Conservation (phyloP, 2,797 vertebrate species). For the Schizopygopsis malacanthus region DNA sequence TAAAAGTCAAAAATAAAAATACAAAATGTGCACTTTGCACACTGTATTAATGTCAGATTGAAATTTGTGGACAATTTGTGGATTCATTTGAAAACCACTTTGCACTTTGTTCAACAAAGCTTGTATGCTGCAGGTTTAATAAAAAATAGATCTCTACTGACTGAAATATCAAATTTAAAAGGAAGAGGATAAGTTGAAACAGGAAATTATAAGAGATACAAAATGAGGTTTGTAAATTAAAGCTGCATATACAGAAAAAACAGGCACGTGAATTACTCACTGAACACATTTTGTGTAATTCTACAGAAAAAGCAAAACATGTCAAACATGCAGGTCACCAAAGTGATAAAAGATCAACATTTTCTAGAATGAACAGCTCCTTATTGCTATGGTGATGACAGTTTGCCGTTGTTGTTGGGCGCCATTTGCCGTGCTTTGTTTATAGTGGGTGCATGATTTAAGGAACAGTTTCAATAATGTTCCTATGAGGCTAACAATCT, state of each 20-base stretch:
- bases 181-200: neutral
- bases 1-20: neutral
- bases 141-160: neutral
- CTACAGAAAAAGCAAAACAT: neutral
- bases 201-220: constrained; percentile 3
- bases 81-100: neutral
- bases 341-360: neutral
- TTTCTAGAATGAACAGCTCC: constrained; percentile 43
- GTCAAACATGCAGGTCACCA: neutral
- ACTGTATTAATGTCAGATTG: neutral
- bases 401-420: neutral
- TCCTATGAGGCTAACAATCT: constrained; percentile 34
- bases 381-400: constrained; percentile 51
- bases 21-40: neutral
- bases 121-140: neutral
- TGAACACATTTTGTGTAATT: constrained; percentile 5
- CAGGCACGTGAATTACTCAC: neutral
- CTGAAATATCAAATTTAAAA: constrained; percentile 3
- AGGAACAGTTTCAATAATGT: constrained; percentile 44
- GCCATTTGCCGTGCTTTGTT: constrained; percentile 14
- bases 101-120: neutral
- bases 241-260: neutral
- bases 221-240: neutral
- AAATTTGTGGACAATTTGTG: neutral
- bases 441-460: constrained; percentile 34